Conservation (phyloP, 2,113 vertebrate genomes). For the Caranx ignobilis region DNA sequence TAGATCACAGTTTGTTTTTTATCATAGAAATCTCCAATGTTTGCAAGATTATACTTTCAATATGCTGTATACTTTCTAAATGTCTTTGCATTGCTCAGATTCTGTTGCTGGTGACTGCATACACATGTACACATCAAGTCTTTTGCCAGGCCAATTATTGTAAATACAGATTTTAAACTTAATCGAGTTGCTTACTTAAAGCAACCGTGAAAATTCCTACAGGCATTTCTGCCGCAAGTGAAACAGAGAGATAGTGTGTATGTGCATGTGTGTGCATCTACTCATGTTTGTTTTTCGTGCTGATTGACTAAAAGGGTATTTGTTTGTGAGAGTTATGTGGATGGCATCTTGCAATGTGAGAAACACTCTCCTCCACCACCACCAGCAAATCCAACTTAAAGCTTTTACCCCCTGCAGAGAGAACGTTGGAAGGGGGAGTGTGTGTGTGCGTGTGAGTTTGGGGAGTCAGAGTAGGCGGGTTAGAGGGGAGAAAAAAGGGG, state of each 20-base stretch:
- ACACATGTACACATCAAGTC: neutral
- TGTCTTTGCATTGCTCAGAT: neutral
- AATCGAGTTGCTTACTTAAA: conserved; percentile 24
- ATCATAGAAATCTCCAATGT: no score
- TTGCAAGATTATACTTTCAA: no score
- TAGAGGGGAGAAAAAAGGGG: conserved; percentile 33
- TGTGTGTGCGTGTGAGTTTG: neutral
- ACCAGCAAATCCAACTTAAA: conserved; percentile 59
- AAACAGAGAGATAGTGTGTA: neutral
- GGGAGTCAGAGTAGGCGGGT: conserved; percentile 23
- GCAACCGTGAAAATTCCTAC: conserved; percentile 15
- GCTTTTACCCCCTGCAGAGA: conserved; percentile 46
- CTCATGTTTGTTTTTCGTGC: conserved; percentile 4
- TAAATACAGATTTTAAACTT: conserved; percentile 23
- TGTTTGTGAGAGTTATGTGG: conserved; percentile 44
- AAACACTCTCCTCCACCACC: conserved; percentile 4
- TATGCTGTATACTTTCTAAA: neutral
- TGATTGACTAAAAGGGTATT: conserved; percentile 32
- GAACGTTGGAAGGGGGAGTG: conserved; percentile 1
- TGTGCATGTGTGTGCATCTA: conserved; percentile 6
- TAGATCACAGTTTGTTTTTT: no score
- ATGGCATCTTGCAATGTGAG: conserved; percentile 29
- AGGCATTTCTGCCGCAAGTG: conserved; percentile 30
- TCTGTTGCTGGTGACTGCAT: neutral
- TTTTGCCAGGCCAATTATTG: conserved; percentile 9